Conservation (phyloP, 1,140 invertebrate genomes). For the Helicorthomorpha holstii region DNA sequence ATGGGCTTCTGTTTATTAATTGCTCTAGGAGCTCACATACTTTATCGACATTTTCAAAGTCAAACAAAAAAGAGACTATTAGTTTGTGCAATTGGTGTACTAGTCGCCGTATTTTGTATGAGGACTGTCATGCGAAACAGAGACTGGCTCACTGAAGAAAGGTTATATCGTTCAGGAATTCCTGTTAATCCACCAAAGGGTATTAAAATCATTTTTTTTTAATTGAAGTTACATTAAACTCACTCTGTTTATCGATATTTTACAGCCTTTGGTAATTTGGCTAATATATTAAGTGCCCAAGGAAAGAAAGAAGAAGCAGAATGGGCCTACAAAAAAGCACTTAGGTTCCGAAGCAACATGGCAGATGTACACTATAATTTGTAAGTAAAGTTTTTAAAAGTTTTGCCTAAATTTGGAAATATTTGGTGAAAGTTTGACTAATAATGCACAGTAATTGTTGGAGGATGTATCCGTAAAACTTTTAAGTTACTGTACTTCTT, state of each 20-base stretch:
- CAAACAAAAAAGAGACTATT: conserved; percentile 26
- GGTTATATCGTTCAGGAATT: conserved; percentile 76
- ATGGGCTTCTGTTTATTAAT: conserved; percentile 83
- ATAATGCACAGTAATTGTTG: too few species aligned
- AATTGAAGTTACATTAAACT: neutral
- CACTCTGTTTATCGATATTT: conserved; percentile 21
- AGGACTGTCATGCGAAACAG: conserved; percentile 64
- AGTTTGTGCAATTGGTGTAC: conserved; percentile 25
- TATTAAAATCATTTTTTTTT: conserved; percentile 29
- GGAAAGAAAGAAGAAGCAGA: conserved; percentile 71
- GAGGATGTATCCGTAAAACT: too few species aligned
- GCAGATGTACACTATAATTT: conserved; percentile 93
- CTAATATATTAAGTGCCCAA: conserved; percentile 71
- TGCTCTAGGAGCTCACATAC: conserved; percentile 39
- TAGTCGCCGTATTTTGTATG: conserved; percentile 47
- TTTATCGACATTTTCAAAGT: conserved; percentile 18
- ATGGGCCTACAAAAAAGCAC: conserved; percentile 64
- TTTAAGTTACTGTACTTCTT: too few species aligned
- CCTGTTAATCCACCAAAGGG: conserved; percentile 94
- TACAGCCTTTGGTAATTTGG: conserved; percentile 82
- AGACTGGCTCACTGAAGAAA: conserved; percentile 87
- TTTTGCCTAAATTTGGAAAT: too few species aligned
- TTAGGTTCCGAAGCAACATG: conserved; percentile 79
- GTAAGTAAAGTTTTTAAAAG: conserved; percentile 53
- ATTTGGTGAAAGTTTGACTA: too few species aligned